phyloP scores from a whole-genome alignment of 1,140 invertebrate species.

The Archegozetes longisetosus region DNA sequence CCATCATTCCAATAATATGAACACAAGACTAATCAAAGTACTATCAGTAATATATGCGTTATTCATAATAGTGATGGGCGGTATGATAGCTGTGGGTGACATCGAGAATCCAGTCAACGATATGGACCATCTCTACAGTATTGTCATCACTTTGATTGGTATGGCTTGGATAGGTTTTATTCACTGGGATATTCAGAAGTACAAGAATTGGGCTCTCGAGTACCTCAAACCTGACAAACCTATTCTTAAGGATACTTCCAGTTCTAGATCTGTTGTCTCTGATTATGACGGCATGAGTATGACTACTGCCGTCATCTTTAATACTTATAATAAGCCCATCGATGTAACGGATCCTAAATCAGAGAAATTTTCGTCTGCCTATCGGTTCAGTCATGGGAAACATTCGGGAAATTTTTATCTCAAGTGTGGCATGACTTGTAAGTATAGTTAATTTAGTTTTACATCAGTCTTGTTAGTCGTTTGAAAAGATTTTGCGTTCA shows the following conservation, averaged over 20 bases:
- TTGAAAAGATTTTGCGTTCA: too few species aligned
- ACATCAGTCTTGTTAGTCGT: too few species aligned
- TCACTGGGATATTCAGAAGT: conserved; percentile 20
- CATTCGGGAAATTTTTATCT: conserved; percentile 54
- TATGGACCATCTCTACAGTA: conserved; percentile 5
- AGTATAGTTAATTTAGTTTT: too few species aligned
- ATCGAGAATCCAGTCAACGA: conserved; percentile 1
- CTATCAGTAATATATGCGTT: conserved; percentile 9
- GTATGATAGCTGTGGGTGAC: neutral
- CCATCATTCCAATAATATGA: neutral
- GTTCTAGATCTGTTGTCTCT: conserved; percentile 16
- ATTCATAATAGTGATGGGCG: neutral
- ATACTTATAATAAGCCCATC: neutral
- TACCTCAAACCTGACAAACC: too few species aligned
- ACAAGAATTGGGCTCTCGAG: too few species aligned
- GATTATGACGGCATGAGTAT: neutral
- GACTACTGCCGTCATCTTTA: conserved; percentile 10
- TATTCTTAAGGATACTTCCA: conserved; percentile 20
- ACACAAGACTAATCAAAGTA: neutral
- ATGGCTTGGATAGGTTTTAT: conserved; percentile 22
- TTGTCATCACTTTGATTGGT: conserved; percentile 15
- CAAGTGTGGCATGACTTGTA: conserved; percentile 52
- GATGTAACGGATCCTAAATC: neutral
- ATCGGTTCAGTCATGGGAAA: conserved; percentile 30
- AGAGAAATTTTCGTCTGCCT: conserved; percentile 19